These are phyloP conservation scores for Avahi laniger DNA, from an alignment of 2,797 vertebrate genomes.

Conservation along the genomic window DNA sequence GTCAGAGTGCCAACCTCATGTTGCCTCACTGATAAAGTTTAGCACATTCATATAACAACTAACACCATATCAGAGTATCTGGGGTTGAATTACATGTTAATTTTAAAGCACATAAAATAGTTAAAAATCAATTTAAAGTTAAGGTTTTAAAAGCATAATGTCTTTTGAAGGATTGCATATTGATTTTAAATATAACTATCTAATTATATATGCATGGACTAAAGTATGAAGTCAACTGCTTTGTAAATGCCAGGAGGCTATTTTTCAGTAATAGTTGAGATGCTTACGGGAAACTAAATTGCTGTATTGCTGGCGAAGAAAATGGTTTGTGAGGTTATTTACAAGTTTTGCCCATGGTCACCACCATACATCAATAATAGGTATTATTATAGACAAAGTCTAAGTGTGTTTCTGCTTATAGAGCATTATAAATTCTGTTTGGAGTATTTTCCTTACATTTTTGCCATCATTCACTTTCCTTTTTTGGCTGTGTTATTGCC, in stretches of 20 bases:
- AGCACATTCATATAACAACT: constrained; percentile 59
- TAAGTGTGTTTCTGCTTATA: constrained; percentile 87
- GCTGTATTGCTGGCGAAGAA: constrained; percentile 85
- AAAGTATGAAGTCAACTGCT: constrained; percentile 90
- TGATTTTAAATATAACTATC: constrained; percentile 91
- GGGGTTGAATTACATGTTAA: constrained; percentile 86
- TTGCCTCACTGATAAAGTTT: constrained; percentile 75
- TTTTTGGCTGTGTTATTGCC: constrained; percentile 71
- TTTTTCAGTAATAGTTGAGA: constrained; percentile 90
- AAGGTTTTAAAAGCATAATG: constrained; percentile 90
- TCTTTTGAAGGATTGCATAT: constrained; percentile 89
- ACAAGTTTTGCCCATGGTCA: constrained; percentile 89
- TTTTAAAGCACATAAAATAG: constrained; percentile 89
- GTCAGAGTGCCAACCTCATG: constrained; percentile 50
- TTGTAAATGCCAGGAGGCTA: constrained; percentile 89
- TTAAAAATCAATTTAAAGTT: constrained; percentile 91
- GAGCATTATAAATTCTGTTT: constrained; percentile 85
- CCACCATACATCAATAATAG: constrained; percentile 86
- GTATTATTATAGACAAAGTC: constrained; percentile 86
- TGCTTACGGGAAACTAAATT: constrained; percentile 88
- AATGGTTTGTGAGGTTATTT: constrained; percentile 89
- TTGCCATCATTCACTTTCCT: constrained; percentile 71
- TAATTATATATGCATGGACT: constrained; percentile 90
- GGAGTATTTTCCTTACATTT: constrained; percentile 80
- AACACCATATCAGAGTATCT: constrained; percentile 81